Evolutionary conservation across 2,888 invertebrate species (phyloP), one percentile per base, ranked within the genome.

Genomic region (Gymnosoma rotundatum): DNA sequence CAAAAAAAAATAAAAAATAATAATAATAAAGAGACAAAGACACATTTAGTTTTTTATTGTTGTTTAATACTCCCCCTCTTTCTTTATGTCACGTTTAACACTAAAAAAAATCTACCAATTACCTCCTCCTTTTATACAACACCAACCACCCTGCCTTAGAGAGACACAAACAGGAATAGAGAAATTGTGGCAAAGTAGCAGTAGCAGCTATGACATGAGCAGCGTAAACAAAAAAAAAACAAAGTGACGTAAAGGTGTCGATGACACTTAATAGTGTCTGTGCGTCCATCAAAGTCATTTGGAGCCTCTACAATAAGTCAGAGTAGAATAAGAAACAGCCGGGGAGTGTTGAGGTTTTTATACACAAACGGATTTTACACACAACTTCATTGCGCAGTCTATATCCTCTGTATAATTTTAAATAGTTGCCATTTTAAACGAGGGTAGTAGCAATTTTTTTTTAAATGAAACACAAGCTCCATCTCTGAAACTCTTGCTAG

Each of bases 241-340:
- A 64, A 38, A 63, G 60, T 73, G 78, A 74, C 52, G 78, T 78
- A 88, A 89, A 87, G 88, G 89, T 90, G 86, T 87, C 89, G 87
- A 90, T 90, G 90, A 90, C 89, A 90, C 88, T 89, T 87, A 87
- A 84, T 48, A 61, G 64, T 81, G 84, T 84, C 66, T 78, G 50
- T 66, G 18, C 16, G 18, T 18, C 14, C 45, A 66, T 1, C 56
- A 67, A 52, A 58, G 54, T 21, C n/a, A 10, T 32, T 21, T 21
- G 52, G 14, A 25, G 50, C 20, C 63, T 14, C 75, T 81, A 70
- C 63, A 79, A 1, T 9, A 64, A 9, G 72, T 42, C 58, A 18
- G 8, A 38, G 14, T 66, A 36, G 36, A 9, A 56, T 14, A 6
- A 5, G 16, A 42, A 42, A 10, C 12, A 42, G 12, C 42, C 42